Conservation (phyloP, 2,888 invertebrate genomes). For the Ischnura elegans region DNA sequence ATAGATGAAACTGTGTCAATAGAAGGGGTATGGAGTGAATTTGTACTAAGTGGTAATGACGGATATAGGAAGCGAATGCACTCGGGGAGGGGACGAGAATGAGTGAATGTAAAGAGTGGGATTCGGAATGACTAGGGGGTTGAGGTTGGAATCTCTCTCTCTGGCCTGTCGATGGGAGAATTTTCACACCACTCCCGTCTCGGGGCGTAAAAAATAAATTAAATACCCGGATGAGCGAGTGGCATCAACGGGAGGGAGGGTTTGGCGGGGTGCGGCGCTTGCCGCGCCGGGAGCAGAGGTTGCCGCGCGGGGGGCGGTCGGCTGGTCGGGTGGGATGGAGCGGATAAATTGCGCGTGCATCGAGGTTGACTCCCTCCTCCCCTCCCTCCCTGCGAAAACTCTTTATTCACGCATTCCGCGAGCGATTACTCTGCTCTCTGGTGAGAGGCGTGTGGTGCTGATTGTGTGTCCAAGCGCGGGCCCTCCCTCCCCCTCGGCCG, state of each 20-base stretch:
- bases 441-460: conserved; percentile 56
- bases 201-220: conserved; percentile 63
- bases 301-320: not conserved
- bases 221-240: conserved; percentile 50
- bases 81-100: not conserved
- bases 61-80: not conserved
- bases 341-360: conserved; percentile 61
- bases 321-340: not conserved
- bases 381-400: conserved; percentile 60
- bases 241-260: not conserved
- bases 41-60: not conserved
- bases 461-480: conserved; percentile 38
- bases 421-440: conserved; percentile 67
- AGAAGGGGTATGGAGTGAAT: not conserved
- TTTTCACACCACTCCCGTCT: conserved; percentile 55
- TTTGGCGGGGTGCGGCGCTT: not conserved
- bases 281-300: conserved; percentile 15
- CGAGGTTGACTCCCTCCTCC: conserved; percentile 58
- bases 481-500: no score
- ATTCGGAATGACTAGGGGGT: not conserved
- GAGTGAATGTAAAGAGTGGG: not conserved
- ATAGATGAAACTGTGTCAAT: no score
- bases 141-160: not conserved
- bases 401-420: conserved; percentile 67
- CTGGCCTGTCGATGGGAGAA: conserved; percentile 49